Evolutionary conservation across 2,797 vertebrate species (phyloP).

Genomic region (Micrastur ruficollis): DNA sequence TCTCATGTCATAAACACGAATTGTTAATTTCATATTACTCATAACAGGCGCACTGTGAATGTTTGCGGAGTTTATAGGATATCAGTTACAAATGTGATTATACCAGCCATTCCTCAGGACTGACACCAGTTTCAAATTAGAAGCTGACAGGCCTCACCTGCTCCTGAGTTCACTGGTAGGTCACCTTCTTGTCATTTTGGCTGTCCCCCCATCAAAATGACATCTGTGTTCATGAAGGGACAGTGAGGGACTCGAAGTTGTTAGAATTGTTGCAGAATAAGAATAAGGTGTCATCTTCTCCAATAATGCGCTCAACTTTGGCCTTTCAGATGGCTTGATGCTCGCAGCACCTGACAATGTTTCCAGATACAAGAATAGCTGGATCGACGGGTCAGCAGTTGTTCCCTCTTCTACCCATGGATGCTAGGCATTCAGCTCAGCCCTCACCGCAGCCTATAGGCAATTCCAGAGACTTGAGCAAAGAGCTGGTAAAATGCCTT

Average conservation of each 20-base stretch:
- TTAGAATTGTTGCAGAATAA: conserved; percentile 70
- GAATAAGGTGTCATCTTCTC: conserved; percentile 56
- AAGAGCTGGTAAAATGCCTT: neutral
- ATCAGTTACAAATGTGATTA: conserved; percentile 81
- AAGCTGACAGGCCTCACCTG: conserved; percentile 82
- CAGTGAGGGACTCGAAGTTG: conserved; percentile 35
- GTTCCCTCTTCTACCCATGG: neutral
- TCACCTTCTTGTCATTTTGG: conserved; percentile 77
- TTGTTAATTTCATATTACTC: conserved; percentile 69
- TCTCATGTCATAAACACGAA: conserved; percentile 51
- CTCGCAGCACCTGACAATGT: conserved; percentile 6
- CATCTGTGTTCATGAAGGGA: conserved; percentile 74
- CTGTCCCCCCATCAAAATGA: conserved; percentile 67
- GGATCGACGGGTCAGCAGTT: conserved; percentile 10
- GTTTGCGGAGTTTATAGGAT: conserved; percentile 65
- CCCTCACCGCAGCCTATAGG: neutral
- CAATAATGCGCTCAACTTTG: conserved; percentile 64
- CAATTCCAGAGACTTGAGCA: neutral
- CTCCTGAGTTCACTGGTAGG: conserved; percentile 82
- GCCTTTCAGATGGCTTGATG: conserved; percentile 52
- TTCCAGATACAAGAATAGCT: conserved; percentile 50
- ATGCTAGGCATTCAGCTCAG: neutral
- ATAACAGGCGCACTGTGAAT: conserved; percentile 44
- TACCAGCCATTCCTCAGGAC: conserved; percentile 73
- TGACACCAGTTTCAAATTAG: conserved; percentile 82